phyloP scores from a whole-genome alignment of 2,113 vertebrate species.

The Etia nguti region DNA sequence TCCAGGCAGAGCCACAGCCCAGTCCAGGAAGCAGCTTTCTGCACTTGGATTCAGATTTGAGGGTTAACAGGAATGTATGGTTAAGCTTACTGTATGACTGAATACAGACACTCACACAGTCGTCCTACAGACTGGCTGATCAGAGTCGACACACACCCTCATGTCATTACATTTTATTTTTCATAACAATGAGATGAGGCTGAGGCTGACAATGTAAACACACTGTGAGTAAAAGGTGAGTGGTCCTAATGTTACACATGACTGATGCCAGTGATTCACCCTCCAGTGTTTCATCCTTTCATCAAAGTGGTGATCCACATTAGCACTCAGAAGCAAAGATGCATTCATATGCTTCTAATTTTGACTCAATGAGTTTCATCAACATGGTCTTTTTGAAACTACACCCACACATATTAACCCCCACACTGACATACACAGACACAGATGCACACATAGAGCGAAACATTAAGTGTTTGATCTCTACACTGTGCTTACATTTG shows the following conservation, averaged over 20 bases:
- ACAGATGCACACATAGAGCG: not conserved
- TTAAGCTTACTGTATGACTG: not conserved
- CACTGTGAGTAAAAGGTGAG: constrained; percentile 39
- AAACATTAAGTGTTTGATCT: constrained; percentile 3
- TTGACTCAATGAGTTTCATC: constrained; percentile 18
- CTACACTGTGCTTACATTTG: constrained; percentile 17
- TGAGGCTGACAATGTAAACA: constrained; percentile 45
- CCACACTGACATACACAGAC: not conserved
- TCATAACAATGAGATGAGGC: constrained; percentile 25
- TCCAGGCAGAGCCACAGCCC: constrained; percentile 50
- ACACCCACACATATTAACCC: constrained; percentile 48
- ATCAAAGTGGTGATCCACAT: not conserved
- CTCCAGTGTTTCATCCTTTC: not conserved
- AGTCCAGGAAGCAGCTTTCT: constrained; percentile 46
- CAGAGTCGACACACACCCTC: not conserved
- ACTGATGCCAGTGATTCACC: constrained; percentile 42
- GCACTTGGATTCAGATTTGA: constrained; percentile 39
- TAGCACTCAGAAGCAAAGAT: constrained; percentile 8
- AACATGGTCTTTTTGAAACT: constrained; percentile 26
- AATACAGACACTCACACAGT: not conserved
- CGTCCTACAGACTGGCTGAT: not conserved
- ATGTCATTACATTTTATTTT: constrained; percentile 15
- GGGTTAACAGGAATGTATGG: not conserved
- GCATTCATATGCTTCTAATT: constrained; percentile 48
- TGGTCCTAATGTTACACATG: constrained; percentile 2